These are phyloP conservation scores for Plotosus lineatus DNA, from an alignment of 2,113 vertebrate species.

Conservation along the genomic window DNA sequence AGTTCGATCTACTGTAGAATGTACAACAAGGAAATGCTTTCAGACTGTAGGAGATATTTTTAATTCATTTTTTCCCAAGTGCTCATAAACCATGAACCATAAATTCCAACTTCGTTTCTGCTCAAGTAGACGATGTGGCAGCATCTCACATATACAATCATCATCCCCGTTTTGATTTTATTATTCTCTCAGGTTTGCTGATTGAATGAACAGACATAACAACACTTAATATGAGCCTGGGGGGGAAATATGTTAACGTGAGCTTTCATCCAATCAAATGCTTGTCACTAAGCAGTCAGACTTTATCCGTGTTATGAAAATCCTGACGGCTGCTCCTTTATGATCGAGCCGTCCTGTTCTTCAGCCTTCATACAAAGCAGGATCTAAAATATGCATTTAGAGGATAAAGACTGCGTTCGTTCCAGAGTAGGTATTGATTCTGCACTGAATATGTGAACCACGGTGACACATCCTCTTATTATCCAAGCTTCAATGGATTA, in stretches of 20 bases:
- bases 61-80: background rate
- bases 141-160: background rate
- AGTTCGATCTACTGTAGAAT: too few species aligned
- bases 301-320: background rate
- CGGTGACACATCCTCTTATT: too few species aligned
- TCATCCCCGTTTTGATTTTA: background rate
- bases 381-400: background rate
- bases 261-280: background rate
- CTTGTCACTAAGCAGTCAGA: constrained; percentile 8
- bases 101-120: background rate
- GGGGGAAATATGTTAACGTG: background rate
- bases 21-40: background rate
- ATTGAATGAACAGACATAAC: background rate
- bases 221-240: too few species aligned
- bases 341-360: background rate
- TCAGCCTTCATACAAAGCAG: background rate
- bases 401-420: background rate
- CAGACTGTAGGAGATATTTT: background rate
- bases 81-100: background rate
- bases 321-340: background rate
- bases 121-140: background rate
- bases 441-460: background rate
- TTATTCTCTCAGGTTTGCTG: background rate
- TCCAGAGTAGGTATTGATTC: background rate
- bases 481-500: background rate